Evolutionary conservation across 2,888 invertebrate genomes (phyloP).

Genomic region (Plebejus anna): DNA sequence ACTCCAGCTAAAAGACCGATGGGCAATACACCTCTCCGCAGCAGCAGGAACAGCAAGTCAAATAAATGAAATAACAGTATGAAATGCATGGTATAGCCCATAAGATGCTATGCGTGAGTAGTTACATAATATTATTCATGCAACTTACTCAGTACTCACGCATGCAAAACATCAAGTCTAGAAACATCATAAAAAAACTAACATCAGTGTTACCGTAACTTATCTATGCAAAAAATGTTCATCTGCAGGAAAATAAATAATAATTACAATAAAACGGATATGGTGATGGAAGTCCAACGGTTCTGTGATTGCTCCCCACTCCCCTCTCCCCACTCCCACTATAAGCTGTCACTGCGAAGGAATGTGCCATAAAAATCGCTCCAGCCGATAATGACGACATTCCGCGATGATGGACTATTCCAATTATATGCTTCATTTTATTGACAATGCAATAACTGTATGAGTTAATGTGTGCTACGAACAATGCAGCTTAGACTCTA

Average conservation of each 20-base stretch:
- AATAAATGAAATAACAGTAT: no score
- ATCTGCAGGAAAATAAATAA: background rate
- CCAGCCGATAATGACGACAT: constrained; percentile 43
- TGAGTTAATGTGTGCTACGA: background rate
- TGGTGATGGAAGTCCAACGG: constrained; percentile 30
- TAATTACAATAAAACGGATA: constrained; percentile 27
- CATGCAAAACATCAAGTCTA: background rate
- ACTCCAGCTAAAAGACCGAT: background rate
- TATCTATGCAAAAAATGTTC: background rate
- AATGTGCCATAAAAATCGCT: constrained; percentile 43
- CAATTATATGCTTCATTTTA: constrained; percentile 37
- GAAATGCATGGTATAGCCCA: background rate
- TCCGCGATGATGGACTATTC: constrained; percentile 35
- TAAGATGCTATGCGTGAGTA: background rate
- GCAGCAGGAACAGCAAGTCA: no score
- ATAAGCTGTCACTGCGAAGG: constrained; percentile 37
- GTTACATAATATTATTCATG: background rate
- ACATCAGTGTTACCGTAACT: background rate
- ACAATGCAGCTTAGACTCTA: background rate
- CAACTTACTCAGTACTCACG: background rate
- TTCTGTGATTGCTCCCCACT: constrained; percentile 2
- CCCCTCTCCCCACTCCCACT: background rate
- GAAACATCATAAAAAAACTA: background rate
- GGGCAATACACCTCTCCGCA: background rate
- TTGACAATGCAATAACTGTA: constrained; percentile 39